Percentiles rank a stretch among this genome's conserved stretches.
Conservation (phyloP, 2,888 invertebrate genomes). For the Venustoraphidia nigricollis region DNA sequence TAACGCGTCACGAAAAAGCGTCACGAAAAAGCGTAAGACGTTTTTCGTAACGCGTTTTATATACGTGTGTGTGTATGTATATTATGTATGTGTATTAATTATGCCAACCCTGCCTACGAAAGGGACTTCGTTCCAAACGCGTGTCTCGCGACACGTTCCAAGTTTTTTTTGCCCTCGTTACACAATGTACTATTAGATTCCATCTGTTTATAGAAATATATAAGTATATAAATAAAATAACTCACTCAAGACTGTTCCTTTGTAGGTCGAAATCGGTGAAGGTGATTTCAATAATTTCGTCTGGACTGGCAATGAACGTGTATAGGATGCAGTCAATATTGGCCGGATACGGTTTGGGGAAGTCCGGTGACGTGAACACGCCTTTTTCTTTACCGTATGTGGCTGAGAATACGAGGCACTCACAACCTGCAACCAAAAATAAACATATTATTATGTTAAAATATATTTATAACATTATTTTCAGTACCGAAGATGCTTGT, state of each 20-base stretch:
- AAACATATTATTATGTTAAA: neutral
- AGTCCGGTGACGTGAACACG: conserved; percentile 71
- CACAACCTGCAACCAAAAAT: conserved; percentile 49
- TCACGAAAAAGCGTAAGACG: no score
- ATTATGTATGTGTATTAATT: no score
- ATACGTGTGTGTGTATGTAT: no score
- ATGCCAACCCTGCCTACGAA: no score
- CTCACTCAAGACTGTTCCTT: conserved; percentile 51
- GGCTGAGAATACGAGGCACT: conserved; percentile 67
- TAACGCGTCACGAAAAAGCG: no score
- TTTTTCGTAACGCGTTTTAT: no score
- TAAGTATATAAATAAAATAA: conserved; percentile 16
- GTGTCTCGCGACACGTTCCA: no score
- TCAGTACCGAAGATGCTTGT: no score
- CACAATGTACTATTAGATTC: neutral
- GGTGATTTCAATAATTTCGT: conserved; percentile 68
- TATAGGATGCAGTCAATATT: conserved; percentile 69
- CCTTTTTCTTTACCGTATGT: conserved; percentile 65
- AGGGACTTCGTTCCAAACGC: no score
- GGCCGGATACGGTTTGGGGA: conserved; percentile 57
- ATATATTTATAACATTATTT: no score
- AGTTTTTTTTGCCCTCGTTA: neutral
- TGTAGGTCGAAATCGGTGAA: conserved; percentile 68
- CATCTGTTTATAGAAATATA: neutral
- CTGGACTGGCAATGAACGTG: conserved; percentile 62